These are phyloP conservation scores for Plestiodon gilberti DNA, from an alignment of 2,113 vertebrate species.

Conservation along the genomic window DNA sequence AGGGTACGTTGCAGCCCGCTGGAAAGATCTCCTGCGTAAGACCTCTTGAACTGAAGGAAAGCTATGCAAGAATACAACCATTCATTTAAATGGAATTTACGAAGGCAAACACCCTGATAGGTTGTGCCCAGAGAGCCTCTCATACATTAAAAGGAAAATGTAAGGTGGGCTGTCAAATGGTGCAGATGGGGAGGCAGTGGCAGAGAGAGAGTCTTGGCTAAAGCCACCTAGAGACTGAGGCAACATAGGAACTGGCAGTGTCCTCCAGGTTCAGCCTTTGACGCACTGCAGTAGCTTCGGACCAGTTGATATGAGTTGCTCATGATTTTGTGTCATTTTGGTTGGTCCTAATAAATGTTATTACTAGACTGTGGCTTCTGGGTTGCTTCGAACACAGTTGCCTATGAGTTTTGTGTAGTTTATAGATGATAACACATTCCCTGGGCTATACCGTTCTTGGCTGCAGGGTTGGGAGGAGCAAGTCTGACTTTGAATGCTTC, in stretches of 20 bases:
- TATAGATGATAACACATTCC: no score
- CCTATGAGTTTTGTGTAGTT: no score
- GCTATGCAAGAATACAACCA: not conserved
- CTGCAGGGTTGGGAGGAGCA: not conserved
- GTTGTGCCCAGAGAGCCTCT: not conserved
- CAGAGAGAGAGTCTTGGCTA: not conserved
- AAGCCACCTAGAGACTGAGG: not conserved
- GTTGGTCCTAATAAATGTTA: no score
- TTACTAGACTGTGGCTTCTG: no score
- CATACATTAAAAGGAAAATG: not conserved
- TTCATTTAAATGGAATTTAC: not conserved
- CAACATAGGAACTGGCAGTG: not conserved
- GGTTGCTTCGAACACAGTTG: no score
- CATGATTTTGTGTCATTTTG: no score
- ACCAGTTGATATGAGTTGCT: not conserved
- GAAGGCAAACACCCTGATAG: not conserved
- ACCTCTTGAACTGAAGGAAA: not conserved
- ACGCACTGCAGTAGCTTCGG: not conserved
- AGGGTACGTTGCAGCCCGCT: no score
- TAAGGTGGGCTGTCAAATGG: not conserved
- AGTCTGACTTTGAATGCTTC: not conserved
- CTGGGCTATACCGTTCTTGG: not conserved
- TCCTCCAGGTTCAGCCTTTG: not conserved
- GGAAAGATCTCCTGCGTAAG: not conserved
- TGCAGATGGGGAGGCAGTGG: not conserved